Base-by-base conservation (phyloP, 1,140 invertebrate genomes). In the Procambarus clarkii region DNA sequence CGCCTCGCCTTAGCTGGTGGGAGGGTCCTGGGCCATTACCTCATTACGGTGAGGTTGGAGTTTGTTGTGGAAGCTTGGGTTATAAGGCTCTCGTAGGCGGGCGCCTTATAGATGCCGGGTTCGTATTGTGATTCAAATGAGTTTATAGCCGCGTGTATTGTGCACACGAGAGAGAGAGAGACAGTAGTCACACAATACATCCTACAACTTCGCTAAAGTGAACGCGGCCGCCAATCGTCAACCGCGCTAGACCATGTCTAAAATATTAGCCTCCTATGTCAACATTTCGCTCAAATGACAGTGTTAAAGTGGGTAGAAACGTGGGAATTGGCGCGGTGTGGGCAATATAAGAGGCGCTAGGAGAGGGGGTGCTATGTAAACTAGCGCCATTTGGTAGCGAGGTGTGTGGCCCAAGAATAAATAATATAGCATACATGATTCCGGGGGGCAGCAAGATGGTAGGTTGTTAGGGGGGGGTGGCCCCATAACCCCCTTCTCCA, bases 381-480 rank as follows among this genome's bases (percentile, higher is more conserved):
- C 45, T 50, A 79, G 77, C 45, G 45, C 45, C 48, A 79, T 79
- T 79, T 48, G 13, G 45, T 48, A 50, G 77, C 77, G 77, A 79
- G 77, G 77, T 79, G 77, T 79, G 77, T 79, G 77, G 77, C 34
- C 77, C 45, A 21, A 9, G 48, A 79, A 50, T 46, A 79, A 50
- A 48, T 46, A 48, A 50, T 79, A 50, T 21, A 50, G 60, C 48
- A 50, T 79, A 34, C 24, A 50, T 79, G 77, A 48, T 21, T 79
- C 4, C 48, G 77, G 45, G 45, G 45, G 15, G 77, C 21, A 34
- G 69, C 15, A 64, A 64, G 60, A 64, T 15, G 50, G 50, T 54
- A 54, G 50, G 50, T 13, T 54, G 50, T 13, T 9, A 13, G 50
- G 50, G 50, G 34, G 34, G 34, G 1, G 34, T 0, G 34, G 34